A percentile compares a stretch with the other conserved stretches of the same genome.
phyloP scores from a whole-genome alignment of 2,888 invertebrate species.

The Ennomos erosarius region DNA sequence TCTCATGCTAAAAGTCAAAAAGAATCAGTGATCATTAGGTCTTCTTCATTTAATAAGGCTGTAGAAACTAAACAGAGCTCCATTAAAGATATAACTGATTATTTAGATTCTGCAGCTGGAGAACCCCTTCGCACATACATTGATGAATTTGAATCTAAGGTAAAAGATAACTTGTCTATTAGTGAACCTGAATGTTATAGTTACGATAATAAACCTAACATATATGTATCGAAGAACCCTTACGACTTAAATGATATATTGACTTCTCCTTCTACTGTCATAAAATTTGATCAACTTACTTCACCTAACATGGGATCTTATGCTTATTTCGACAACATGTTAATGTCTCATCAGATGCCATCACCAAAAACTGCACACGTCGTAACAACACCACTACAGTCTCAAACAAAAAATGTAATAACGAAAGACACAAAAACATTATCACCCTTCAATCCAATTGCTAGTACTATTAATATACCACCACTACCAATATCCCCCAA shows the following conservation, averaged over 20 bases:
- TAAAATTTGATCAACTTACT: constrained; percentile 22
- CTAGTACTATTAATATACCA: constrained; percentile 20
- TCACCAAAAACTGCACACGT: constrained; percentile 36
- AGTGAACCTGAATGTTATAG: constrained; percentile 41
- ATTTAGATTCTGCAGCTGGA: constrained; percentile 73
- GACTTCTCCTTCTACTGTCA: constrained; percentile 43
- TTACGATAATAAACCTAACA: constrained; percentile 34
- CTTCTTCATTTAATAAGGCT: constrained; percentile 41
- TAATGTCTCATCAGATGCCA: constrained; percentile 26
- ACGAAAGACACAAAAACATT: constrained; percentile 22
- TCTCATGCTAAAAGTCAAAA: constrained; percentile 41
- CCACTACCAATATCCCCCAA: constrained; percentile 32
- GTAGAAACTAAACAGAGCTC: constrained; percentile 38
- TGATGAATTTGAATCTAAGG: constrained; percentile 75
- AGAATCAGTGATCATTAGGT: constrained; percentile 37
- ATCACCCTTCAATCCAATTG: constrained; percentile 25
- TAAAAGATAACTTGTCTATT: constrained; percentile 55
- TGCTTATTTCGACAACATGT: constrained; percentile 16
- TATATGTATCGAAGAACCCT: constrained; percentile 25
- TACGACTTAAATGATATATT: constrained; percentile 10
- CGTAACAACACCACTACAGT: constrained; percentile 25
- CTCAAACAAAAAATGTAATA: constrained; percentile 30
- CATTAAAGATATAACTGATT: constrained; percentile 68
- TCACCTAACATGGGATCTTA: constrained; percentile 27
- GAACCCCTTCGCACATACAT: constrained; percentile 74